Evolutionary conservation across 2,113 vertebrate species (phyloP), one percentile per base, ranked within the genome.

Genomic region (Hucho hucho): DNA sequence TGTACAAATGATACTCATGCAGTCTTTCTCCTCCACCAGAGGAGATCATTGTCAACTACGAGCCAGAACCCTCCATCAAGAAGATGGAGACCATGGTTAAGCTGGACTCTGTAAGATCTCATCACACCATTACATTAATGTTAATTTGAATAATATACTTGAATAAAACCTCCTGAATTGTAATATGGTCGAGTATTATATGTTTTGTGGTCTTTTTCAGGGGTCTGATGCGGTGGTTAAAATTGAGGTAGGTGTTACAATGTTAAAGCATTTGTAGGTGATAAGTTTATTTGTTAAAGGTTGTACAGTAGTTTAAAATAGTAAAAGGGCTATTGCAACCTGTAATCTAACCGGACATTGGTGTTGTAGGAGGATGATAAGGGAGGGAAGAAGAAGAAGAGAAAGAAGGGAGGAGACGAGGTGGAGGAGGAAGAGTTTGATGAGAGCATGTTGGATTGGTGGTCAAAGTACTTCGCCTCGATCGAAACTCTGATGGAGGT

Each of bases 381-480:
- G 20, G 94, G 94, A 4, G 94, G 92, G 86, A 95, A 89, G 90
- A 93, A 89, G 91, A 94, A 88, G 94, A 93, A 96, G 88, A 96
- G 95, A 79, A 94, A 94, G 74, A 95, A 95, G 72, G 90, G 87
- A 7, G 90, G 89, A 0, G 96, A 94, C 0, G 94, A 94, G 6
- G 85, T 26, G 0, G 97, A 98, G 65, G 97, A 99, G 2, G 97
- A 98, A 26, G 97, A 98, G 85, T 90, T 94, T 0, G 96, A 99
- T 0, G 97, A 99, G 85, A 94, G 95, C 84, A 94, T 96, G 92
- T 86, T 99, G 86, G 98, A 99, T 84, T 99, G 98, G 98, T 99
- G 98, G 98, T 99, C 98, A 79, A 99, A 99, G 84, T 99, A 99
- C 86, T 99, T 99, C 5, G 94, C 95, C 47, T 99, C 97, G 32